Base-by-base conservation (phyloP, 2,888 invertebrate genomes). In the Campoplex capitator region DNA sequence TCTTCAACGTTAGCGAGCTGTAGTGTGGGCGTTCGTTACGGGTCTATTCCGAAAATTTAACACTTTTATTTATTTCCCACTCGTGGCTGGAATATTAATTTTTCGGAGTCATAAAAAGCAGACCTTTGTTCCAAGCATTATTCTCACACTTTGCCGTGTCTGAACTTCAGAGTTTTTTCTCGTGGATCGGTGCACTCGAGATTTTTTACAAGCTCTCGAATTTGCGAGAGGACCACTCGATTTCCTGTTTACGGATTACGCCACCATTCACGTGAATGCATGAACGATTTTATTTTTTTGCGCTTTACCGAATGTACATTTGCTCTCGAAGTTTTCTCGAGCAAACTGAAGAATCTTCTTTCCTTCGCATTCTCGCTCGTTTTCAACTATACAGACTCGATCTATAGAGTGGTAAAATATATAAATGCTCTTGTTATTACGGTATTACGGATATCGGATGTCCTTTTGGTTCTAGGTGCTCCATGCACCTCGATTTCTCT, bases 401-500 rank as follows among this genome's bases (percentile, higher is more conserved):
- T 62, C 32, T 62, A 2, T 62, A 32, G 16, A 32, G 16, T 32
- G 62, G 16, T 62, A 32, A 77, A 48, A 65, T 51, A 35, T 48
- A 77, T 77, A 23, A 23, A 38, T 77, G 86, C 85, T 90, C 90
- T 93, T 91, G 92, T 92, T 93, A 94, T 93, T 94, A 93, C 91
- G 92, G 93, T 88, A 94, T 93, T 94, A 93, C 93, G 91, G 92
- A 93, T 94, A 94, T 94, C 94, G 93, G 93, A 94, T 94, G 93
- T 94, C 94, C 92, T 93, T 94, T 94, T 94, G 91, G 91, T 88
- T 89, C 86, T 84, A 86, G 65, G 67, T 45, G 56, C 77, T 56
- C 54, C 32, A 62, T 68, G 82, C 86, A 90, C 89, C 90, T 89
- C 88, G 80, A 86, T 89, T 77, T 84, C 81, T 89, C 88, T 88